Conservation (phyloP, 2,113 vertebrate genomes). For the Genyomyrus donnyi region DNA sequence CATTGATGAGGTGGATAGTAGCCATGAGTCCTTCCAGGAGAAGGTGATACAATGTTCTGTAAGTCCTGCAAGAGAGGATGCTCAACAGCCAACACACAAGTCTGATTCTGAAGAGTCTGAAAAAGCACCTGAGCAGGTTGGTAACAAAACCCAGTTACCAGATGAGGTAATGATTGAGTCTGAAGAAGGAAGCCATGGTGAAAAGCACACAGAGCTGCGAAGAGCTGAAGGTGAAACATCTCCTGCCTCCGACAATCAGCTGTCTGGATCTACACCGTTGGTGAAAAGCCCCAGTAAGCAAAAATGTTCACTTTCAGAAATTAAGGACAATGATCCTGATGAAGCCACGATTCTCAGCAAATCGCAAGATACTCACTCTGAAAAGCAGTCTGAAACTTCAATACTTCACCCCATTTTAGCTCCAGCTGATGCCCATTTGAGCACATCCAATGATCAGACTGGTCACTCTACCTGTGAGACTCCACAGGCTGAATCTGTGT, state of each 20-base stretch:
- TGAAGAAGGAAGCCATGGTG: constrained; percentile 18
- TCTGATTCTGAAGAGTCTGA: not conserved
- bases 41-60: not conserved
- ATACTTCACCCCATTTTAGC: not conserved
- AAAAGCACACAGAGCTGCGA: not conserved
- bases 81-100: not conserved
- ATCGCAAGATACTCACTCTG: no score
- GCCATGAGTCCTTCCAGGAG: constrained; percentile 27
- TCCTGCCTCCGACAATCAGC: not conserved
- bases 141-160: not conserved
- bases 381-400: no score
- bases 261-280: not conserved
- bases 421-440: not conserved
- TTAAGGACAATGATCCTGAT: not conserved
- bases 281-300: not conserved
- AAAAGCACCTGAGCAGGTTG: not conserved
- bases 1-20: constrained; percentile 48
- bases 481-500: not conserved
- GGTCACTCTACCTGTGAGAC: not conserved
- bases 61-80: not conserved
- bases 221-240: not conserved
- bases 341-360: not conserved
- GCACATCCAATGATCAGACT: not conserved
- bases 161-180: not conserved
- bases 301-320: not conserved